A percentile compares a stretch with the other conserved stretches of the same genome.
These are phyloP conservation scores for Megalops cyprinoides DNA, from an alignment of 2,797 vertebrate genomes.

Conservation along the genomic window DNA sequence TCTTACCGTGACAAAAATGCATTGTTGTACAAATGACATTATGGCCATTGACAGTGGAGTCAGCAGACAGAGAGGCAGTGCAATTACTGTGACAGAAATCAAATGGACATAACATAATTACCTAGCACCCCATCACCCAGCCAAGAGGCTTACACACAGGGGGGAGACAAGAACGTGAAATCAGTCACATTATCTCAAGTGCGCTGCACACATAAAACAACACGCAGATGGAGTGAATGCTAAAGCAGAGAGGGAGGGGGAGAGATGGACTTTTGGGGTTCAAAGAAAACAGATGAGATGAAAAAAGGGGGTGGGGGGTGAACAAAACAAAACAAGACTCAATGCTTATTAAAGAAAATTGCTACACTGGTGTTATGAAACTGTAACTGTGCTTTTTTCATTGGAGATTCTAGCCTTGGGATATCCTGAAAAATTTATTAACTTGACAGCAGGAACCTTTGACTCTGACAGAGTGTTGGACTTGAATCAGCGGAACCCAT, in stretches of 20 bases:
- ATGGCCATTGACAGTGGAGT: constrained; percentile 11
- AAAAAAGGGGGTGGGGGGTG: constrained; percentile 32
- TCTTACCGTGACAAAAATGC: background rate
- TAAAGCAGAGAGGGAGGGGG: constrained; percentile 30
- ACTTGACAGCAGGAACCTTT: constrained; percentile 80
- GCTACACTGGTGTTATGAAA: constrained; percentile 75
- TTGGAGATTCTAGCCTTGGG: constrained; percentile 76
- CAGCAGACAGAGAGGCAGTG: no score
- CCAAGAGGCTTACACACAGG: constrained; percentile 5
- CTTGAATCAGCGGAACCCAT: constrained; percentile 52
- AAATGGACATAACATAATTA: constrained; percentile 2
- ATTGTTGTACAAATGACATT: background rate
- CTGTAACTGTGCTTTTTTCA: constrained; percentile 73
- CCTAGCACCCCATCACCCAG: background rate
- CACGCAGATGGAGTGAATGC: constrained; percentile 12
- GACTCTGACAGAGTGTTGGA: constrained; percentile 63
- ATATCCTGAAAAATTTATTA: constrained; percentile 84
- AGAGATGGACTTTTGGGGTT: constrained; percentile 33
- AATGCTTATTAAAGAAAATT: constrained; percentile 83
- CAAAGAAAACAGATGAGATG: constrained; percentile 23
- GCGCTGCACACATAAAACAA: constrained; percentile 21
- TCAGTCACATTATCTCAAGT: constrained; percentile 16
- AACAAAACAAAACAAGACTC: constrained; percentile 65
- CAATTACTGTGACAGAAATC: constrained; percentile 9
- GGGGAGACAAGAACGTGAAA: constrained; percentile 14